Percentiles rank a stretch among this genome's conserved stretches.
phyloP scores from a whole-genome alignment of 2,113 vertebrate species.

The Condylura cristata region DNA sequence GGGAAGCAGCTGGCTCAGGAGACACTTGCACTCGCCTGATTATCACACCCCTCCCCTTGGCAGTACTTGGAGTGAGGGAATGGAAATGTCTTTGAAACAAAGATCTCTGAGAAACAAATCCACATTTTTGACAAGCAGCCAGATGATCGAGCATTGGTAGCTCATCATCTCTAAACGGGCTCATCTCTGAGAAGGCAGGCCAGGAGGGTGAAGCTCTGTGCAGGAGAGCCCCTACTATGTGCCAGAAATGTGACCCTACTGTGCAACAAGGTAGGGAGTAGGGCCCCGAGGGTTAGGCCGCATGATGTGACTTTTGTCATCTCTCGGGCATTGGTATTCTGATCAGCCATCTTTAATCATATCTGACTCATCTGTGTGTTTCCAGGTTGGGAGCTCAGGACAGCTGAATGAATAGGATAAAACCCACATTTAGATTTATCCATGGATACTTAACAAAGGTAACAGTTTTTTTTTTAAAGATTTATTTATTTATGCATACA shows the following conservation, averaged over 20 bases:
- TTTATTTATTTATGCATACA: too few species aligned
- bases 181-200: background rate
- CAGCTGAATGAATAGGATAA: background rate
- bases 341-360: background rate
- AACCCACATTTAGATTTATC: background rate
- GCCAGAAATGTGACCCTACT: background rate
- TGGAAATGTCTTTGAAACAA: slow-evolving; percentile 58
- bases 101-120: slow-evolving; percentile 51
- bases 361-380: background rate
- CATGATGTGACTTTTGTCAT: background rate
- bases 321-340: background rate
- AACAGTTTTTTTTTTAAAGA: too few species aligned
- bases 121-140: slow-evolving; percentile 65
- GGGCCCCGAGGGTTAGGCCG: background rate
- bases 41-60: background rate
- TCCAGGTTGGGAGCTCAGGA: background rate
- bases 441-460: background rate
- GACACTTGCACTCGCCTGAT: background rate
- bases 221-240: slow-evolving; percentile 6
- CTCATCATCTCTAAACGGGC: slow-evolving; percentile 44
- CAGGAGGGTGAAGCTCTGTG: background rate
- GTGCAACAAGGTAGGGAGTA: background rate
- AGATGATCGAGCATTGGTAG: background rate
- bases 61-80: slow-evolving; percentile 34
- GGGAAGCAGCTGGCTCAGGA: background rate